Percentiles rank a stretch among this genome's conserved stretches.
Evolutionary conservation across 2,113 vertebrate species (phyloP).

Genomic region (Illadopsis cleaveri): DNA sequence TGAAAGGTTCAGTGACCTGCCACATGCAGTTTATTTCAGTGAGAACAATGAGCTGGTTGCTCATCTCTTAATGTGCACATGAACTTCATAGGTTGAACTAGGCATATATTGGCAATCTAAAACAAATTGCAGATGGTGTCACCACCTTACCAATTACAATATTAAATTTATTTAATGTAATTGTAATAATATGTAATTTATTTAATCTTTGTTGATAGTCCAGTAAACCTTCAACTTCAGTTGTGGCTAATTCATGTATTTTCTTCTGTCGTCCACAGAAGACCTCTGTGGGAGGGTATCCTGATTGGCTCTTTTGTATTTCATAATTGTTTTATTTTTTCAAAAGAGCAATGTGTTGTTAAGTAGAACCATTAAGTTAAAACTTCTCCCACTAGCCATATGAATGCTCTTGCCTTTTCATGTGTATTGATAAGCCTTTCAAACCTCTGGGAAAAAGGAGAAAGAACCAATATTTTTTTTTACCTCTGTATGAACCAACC

Average conservation of each 20-base stretch:
- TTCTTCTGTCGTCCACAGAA: background rate
- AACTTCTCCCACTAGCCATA: background rate
- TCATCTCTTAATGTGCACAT: background rate
- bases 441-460: background rate
- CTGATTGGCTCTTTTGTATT: background rate
- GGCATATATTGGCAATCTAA: accelerated
- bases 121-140: background rate
- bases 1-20: background rate
- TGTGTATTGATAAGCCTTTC: background rate
- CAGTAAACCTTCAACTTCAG: background rate
- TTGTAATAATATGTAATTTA: too few relatives aligned
- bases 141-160: background rate
- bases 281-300: background rate
- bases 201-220: background rate
- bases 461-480: background rate
- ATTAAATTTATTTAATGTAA: too few relatives aligned
- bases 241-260: background rate
- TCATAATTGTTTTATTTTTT: background rate
- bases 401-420: background rate
- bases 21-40: background rate
- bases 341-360: background rate
- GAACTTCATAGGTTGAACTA: background rate
- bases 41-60: background rate
- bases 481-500: background rate
- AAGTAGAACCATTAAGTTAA: background rate